Evolutionary conservation across 1,140 invertebrate genomes (phyloP).

Genomic region (Bombus polaris): DNA sequence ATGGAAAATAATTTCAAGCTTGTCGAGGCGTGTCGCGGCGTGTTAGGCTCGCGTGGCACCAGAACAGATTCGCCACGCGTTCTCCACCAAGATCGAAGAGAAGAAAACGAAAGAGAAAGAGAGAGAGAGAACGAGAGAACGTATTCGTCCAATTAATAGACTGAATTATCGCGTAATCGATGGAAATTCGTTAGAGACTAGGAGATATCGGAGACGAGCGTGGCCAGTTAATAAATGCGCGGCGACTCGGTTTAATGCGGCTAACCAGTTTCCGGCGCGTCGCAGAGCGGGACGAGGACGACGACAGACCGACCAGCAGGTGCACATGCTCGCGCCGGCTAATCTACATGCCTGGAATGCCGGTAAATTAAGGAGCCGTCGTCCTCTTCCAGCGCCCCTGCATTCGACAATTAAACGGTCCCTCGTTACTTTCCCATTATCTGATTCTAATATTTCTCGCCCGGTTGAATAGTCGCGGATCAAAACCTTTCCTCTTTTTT

Average conservation of each 20-base stretch:
- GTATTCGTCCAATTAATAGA: slow-evolving; percentile 24
- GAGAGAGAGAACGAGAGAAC: not conserved
- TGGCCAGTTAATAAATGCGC: slow-evolving; percentile 50
- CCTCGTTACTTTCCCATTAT: slow-evolving; percentile 44
- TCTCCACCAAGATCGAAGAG: not conserved
- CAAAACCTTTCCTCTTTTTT: not conserved
- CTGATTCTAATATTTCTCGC: slow-evolving; percentile 51
- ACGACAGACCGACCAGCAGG: slow-evolving; percentile 51
- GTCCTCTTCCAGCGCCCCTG: not conserved
- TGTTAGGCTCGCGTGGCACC: slow-evolving; percentile 9
- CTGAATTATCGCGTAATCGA: slow-evolving; percentile 51
- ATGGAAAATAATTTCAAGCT: slow-evolving; percentile 49
- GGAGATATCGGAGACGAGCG: not conserved
- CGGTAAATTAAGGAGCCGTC: slow-evolving; percentile 63
- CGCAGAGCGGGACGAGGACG: slow-evolving; percentile 5
- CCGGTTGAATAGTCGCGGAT: not conserved
- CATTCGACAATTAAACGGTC: slow-evolving; percentile 59
- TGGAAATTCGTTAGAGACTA: slow-evolving; percentile 54
- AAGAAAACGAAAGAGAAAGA: not conserved
- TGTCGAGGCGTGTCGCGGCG: slow-evolving; percentile 19
- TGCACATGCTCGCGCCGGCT: slow-evolving; percentile 45
- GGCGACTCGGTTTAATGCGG: slow-evolving; percentile 51
- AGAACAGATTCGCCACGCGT: not conserved
- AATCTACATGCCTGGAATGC: slow-evolving; percentile 73
- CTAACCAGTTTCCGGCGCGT: slow-evolving; percentile 55